Evolutionary conservation across 2,888 invertebrate genomes (phyloP), one percentile per base, ranked within the genome.

Genomic region (Acanthosepion pharaonis): DNA sequence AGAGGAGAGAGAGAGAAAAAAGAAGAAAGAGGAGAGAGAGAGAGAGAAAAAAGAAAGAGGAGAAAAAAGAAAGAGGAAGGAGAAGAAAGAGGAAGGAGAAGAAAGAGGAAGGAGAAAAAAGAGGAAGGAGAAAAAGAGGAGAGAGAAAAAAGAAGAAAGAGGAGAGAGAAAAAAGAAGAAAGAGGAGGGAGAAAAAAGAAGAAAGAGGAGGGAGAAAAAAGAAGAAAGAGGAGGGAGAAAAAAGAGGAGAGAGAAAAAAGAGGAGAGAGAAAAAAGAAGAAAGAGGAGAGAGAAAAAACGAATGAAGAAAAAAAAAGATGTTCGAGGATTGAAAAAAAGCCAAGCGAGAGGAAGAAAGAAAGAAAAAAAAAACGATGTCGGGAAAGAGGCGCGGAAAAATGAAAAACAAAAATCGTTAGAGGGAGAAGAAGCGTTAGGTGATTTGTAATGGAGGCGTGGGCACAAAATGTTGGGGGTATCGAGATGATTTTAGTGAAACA

Each of bases 131-230:
- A 28, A 9, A 78, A 78, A n/a, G n/a, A 0, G 9, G 9, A 15
- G 9, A 78, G 2, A 1, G 1, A 78, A n/a, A n/a, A 0, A 78
- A 78, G 3, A 15, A 11, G 11, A 78, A 33, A 15, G 8, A 15
- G 5, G 0, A 4, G 3, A n/a, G 11, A 11, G 4, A 11, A n/a
- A 15, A 33, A 33, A 15, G n/a, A 15, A 33, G 3, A 0, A 33
- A 78, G 5, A 0, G n/a, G 4, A n/a, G 11, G 4, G 0, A 78
- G 15, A 33, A 33, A n/a, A 1, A n/a, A 78, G 2, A n/a, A n/a
- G 33, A 33, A 78, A 3, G 4, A 78, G 15, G 0, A 4, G 4
- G 3, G 15, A 78, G 15, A 11, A 33, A 78, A n/a, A 78, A 5
- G 15, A 5, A 78, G 33, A 15, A 33, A 4, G 11, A 78, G 5